A percentile compares a stretch with the other conserved stretches of the same genome.
Conservation (phyloP, 2,797 vertebrate genomes). For the Kryptolebias ocellatus region DNA sequence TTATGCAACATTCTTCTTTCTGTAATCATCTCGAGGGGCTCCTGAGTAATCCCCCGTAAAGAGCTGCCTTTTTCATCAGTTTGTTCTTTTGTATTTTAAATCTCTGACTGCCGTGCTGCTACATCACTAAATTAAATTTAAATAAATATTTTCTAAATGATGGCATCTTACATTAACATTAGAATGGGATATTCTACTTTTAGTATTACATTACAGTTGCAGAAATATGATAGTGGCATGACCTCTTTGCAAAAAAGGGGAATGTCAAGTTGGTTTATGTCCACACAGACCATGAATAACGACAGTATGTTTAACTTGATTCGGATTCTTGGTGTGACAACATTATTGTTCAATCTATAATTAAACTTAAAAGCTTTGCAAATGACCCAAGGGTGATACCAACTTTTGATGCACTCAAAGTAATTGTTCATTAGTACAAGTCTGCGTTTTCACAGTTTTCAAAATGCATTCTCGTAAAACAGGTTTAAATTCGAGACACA, state of each 20-base stretch:
- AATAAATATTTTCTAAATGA: background rate
- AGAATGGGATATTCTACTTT: too few relatives aligned
- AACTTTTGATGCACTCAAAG: slow-evolving; percentile 67
- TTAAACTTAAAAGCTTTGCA: slow-evolving; percentile 73
- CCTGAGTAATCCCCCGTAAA: background rate
- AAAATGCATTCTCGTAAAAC: slow-evolving; percentile 66
- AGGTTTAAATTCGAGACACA: slow-evolving; percentile 56
- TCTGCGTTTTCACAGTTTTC: slow-evolving; percentile 59
- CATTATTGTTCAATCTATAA: slow-evolving; percentile 67
- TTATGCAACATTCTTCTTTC: slow-evolving; percentile 12
- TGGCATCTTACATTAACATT: background rate
- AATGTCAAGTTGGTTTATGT: slow-evolving; percentile 1
- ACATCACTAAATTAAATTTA: background rate
- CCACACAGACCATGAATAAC: slow-evolving; percentile 2
- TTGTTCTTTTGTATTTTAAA: background rate
- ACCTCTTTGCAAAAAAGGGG: background rate
- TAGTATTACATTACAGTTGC: too few relatives aligned
- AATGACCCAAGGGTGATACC: slow-evolving; percentile 62
- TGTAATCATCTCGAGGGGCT: background rate
- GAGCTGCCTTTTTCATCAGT: background rate
- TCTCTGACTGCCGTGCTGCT: background rate
- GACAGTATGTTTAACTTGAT: slow-evolving; percentile 13
- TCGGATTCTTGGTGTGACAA: slow-evolving; percentile 46
- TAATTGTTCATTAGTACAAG: slow-evolving; percentile 67
- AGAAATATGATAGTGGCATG: too few relatives aligned